phyloP scores from a whole-genome alignment of 2,797 vertebrate genomes.

The Cyclura pinguis region DNA sequence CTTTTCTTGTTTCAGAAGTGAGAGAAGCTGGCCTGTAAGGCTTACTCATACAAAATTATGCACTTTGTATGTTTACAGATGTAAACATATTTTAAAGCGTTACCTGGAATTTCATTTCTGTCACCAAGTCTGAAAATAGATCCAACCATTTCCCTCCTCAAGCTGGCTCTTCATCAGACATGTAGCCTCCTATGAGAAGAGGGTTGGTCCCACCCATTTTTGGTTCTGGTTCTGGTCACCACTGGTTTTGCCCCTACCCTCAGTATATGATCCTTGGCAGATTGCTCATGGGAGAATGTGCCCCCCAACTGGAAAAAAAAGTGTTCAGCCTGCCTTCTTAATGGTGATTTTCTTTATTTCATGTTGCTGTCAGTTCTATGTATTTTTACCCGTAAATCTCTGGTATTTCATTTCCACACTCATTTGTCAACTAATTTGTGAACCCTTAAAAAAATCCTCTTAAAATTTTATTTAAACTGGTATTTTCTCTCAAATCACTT shows the following conservation, averaged over 20 bases:
- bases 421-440: neutral
- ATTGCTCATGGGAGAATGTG: neutral
- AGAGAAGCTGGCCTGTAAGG: neutral
- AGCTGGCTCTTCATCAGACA: neutral
- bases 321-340: neutral
- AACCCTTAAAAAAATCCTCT: neutral
- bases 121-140: neutral
- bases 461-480: neutral
- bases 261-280: neutral
- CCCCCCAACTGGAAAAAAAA: no score
- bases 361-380: neutral
- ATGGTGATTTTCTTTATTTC: no score
- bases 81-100: neutral
- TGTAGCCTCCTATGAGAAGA: neutral
- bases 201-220: neutral
- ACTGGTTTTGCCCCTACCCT: neutral
- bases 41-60: neutral
- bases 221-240: neutral
- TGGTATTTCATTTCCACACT: neutral
- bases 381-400: neutral
- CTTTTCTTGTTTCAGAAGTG: neutral
- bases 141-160: neutral
- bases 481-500: neutral
- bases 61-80: neutral
- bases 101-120: neutral